Conservation (phyloP, 2,797 vertebrate species). For the Sphenodon punctatus region DNA sequence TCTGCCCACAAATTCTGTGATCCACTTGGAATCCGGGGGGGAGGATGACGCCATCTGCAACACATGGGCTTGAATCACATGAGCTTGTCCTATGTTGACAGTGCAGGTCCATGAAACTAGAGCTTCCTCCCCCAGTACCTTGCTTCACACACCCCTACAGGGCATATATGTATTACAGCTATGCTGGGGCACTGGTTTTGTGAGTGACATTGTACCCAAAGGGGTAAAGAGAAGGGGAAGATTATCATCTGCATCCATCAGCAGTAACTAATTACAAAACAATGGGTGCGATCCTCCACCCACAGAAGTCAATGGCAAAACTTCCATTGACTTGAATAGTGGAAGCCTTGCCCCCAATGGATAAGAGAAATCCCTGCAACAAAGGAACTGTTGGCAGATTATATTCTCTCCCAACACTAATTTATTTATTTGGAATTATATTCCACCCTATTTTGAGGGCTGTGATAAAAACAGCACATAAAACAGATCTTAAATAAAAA, state of each 20-base stretch:
- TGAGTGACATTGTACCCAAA: not conserved
- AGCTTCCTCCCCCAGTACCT: not conserved
- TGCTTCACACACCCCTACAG: not conserved
- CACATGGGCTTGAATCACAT: not conserved
- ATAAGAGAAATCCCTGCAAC: not conserved
- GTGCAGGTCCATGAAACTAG: not conserved
- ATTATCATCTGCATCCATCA: not conserved
- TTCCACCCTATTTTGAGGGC: no score
- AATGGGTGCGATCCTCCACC: no score
- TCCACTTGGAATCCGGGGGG: not conserved
- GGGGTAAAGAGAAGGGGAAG: not conserved
- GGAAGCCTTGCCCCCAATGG: no score
- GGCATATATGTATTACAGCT: not conserved
- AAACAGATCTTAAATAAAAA: no score
- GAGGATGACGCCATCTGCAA: not conserved
- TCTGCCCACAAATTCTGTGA: not conserved
- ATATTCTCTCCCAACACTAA: not conserved
- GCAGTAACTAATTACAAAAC: not conserved
- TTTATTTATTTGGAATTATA: no score
- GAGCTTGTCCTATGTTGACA: not conserved
- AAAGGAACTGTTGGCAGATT: not conserved
- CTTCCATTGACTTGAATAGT: no score
- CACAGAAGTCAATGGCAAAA: no score
- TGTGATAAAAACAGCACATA: no score
- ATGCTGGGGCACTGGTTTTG: not conserved